These are phyloP conservation scores for Geopemphigus sp. DNA, from an alignment of 1,140 invertebrate species.

Conservation along the genomic window DNA sequence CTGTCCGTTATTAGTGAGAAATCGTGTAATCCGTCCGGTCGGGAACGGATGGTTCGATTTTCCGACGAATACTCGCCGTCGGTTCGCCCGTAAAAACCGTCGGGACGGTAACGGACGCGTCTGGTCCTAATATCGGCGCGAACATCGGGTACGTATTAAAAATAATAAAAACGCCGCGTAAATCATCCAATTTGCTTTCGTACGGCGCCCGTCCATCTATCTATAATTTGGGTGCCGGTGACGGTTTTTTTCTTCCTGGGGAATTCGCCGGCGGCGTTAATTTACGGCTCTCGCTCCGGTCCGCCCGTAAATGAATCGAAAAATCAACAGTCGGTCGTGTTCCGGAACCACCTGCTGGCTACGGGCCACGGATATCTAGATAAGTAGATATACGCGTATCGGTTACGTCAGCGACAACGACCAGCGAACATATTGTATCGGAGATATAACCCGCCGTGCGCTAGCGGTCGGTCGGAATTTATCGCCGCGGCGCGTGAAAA, in stretches of 20 bases:
- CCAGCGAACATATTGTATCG: neutral
- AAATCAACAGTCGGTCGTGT: constrained; percentile 35
- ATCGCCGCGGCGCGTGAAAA: neutral
- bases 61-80: too few species aligned
- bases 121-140: too few species aligned
- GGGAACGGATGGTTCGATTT: too few species aligned
- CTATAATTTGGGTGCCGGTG: constrained; percentile 33
- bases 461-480: neutral
- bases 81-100: too few species aligned
- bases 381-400: neutral
- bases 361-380: too few species aligned
- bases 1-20: too few species aligned
- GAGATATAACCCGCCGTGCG: neutral
- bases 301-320: constrained; percentile 39
- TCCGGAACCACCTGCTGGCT: constrained; percentile 27
- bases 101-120: too few species aligned
- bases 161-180: constrained; percentile 29
- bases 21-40: too few species aligned
- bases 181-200: constrained; percentile 37
- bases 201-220: too few species aligned
- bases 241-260: neutral
- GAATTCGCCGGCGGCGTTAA: constrained; percentile 8
- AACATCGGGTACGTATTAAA: neutral
- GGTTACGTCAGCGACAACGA: neutral
- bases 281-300: constrained; percentile 45